Conservation (phyloP, 92 coral and sea anemone genomes). For the Palythoa grandis region DNA sequence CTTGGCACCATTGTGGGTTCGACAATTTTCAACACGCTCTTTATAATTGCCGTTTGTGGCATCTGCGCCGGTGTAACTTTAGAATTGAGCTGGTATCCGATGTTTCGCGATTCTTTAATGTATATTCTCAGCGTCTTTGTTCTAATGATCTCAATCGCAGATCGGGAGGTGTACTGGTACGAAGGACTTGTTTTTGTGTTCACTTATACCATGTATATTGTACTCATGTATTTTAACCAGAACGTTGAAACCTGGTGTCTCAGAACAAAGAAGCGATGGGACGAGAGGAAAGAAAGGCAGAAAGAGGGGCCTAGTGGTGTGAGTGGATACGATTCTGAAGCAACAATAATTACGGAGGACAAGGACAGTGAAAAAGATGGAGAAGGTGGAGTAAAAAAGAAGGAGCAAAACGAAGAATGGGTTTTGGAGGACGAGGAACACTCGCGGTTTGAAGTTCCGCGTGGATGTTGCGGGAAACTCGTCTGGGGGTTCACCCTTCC, state of each 20-base stretch:
- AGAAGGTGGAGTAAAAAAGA: constrained; percentile 41
- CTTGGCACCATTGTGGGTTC: constrained; percentile 98
- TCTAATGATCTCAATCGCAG: constrained; percentile 80
- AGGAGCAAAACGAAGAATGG: constrained; percentile 47
- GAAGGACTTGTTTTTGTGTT: constrained; percentile 84
- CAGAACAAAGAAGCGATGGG: constrained; percentile 41
- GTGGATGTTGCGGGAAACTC: constrained; percentile 62
- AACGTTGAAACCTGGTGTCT: constrained; percentile 59
- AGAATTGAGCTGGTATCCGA: constrained; percentile 85
- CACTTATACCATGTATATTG: constrained; percentile 72
- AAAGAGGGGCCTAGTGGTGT: constrained; percentile 17
- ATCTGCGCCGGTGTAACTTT: constrained; percentile 80
- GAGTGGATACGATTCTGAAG: constrained; percentile 9
- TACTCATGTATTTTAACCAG: constrained; percentile 87
- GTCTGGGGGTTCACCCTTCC: constrained; percentile 89
- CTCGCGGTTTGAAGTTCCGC: constrained; percentile 67
- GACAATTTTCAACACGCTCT: constrained; percentile 93
- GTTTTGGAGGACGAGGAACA: constrained; percentile 11
- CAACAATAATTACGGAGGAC: constrained; percentile 24
- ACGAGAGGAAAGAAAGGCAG: constrained; percentile 27
- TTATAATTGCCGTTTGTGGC: constrained; percentile 91
- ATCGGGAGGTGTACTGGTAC: constrained; percentile 92
- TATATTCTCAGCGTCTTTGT: constrained; percentile 81
- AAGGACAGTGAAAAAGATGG: constrained; percentile 48
- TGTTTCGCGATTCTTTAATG: constrained; percentile 84